phyloP scores from a whole-genome alignment of 2,797 vertebrate genomes.

The Pseudochirops cupreus region DNA sequence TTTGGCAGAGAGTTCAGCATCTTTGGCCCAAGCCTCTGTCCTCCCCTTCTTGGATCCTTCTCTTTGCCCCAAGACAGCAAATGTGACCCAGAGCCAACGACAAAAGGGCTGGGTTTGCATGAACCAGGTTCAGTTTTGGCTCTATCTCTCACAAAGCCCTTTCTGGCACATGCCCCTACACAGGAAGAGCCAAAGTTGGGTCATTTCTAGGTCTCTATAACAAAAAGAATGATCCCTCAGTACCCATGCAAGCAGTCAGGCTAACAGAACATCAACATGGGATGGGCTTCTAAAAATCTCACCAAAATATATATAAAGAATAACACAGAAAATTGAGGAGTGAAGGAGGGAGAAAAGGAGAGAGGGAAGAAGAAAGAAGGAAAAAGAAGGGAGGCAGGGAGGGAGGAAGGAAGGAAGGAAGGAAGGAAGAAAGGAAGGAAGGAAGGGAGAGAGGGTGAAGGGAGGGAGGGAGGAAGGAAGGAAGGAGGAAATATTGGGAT shows the following conservation, averaged over 20 bases:
- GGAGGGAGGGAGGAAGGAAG: no score
- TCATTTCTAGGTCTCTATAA: no score
- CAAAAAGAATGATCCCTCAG: neutral
- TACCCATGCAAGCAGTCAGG: neutral
- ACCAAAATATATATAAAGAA: neutral
- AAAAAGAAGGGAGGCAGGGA: no score
- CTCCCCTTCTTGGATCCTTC: neutral
- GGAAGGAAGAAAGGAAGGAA: no score
- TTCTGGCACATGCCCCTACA: neutral
- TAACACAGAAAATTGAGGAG: neutral
- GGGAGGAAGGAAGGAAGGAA: no score
- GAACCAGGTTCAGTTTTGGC: neutral
- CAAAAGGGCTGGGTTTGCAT: neutral
- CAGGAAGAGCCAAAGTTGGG: neutral
- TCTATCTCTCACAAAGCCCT: neutral
- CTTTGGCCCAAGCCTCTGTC: neutral
- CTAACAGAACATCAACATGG: neutral
- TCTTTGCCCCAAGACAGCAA: neutral
- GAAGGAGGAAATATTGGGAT: no score
- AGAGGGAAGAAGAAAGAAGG: no score
- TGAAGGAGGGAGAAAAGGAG: no score
- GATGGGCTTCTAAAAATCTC: no score
- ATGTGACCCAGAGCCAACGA: neutral
- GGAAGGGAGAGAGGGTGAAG: no score
- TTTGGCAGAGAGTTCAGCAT: neutral